Conservation (phyloP, 2,113 vertebrate genomes). For the Plecturocebus donacophilus region DNA sequence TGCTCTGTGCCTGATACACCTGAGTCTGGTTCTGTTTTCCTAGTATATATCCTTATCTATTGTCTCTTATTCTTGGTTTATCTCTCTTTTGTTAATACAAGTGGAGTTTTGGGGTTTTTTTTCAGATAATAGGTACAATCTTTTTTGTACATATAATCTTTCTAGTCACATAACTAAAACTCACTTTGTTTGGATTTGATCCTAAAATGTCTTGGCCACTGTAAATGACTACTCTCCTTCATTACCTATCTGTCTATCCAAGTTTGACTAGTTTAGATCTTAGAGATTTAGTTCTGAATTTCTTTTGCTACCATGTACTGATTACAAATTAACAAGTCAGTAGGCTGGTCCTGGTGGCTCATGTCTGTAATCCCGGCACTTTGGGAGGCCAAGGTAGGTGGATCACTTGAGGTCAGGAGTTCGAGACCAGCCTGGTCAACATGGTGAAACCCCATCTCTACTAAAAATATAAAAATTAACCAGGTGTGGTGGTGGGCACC, state of each 20-base stretch:
- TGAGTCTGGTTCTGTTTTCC: not conserved
- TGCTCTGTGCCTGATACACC: not conserved
- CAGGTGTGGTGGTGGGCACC: too few species aligned
- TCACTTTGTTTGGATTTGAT: constrained; percentile 31
- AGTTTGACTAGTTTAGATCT: constrained; percentile 18
- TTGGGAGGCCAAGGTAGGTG: too few species aligned
- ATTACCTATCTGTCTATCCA: not conserved
- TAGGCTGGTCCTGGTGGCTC: too few species aligned
- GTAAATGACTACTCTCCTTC: not conserved
- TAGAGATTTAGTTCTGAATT: not conserved
- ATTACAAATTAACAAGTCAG: not conserved
- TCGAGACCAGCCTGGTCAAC: too few species aligned
- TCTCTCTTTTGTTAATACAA: constrained; percentile 16
- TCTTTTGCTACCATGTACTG: not conserved
- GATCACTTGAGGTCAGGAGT: too few species aligned
- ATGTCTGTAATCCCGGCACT: too few species aligned
- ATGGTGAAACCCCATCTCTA: too few species aligned
- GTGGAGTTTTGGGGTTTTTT: not conserved
- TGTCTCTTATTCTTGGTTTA: constrained; percentile 37
- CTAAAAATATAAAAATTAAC: too few species aligned
- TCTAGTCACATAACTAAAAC: constrained; percentile 26
- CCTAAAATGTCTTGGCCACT: constrained; percentile 31
- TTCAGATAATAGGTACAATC: not conserved
- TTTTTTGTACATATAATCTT: not conserved
- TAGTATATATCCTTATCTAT: not conserved